Conservation (phyloP, 2,797 vertebrate genomes). For the Garrulus glandarius region DNA sequence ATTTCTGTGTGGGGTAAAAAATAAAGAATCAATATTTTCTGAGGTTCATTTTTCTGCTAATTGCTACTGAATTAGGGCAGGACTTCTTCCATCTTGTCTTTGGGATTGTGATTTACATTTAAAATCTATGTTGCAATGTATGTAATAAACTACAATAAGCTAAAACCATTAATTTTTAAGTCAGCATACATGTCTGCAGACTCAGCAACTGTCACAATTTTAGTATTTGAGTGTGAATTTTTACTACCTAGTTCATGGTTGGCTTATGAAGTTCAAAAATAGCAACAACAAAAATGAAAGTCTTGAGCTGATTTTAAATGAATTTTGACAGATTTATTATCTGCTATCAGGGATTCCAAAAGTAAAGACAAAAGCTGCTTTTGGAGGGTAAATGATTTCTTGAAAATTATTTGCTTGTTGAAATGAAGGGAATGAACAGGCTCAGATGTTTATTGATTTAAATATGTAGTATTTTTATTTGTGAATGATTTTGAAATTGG, state of each 20-base stretch:
- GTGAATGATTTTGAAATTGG: slow-evolving; percentile 39
- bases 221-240: background rate
- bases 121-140: background rate
- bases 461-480: background rate
- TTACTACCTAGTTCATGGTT: background rate
- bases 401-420: slow-evolving; percentile 9
- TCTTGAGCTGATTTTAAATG: background rate
- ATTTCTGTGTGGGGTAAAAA: background rate
- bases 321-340: background rate
- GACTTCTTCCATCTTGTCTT: background rate
- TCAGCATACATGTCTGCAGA: background rate
- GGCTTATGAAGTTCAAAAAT: background rate
- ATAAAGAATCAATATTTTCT: background rate
- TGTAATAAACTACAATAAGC: background rate
- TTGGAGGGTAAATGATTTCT: background rate
- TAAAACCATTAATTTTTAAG: background rate
- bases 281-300: background rate
- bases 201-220: background rate
- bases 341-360: background rate
- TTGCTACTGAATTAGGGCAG: background rate
- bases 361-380: background rate
- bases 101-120: background rate
- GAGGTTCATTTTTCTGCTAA: background rate
- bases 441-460: background rate
- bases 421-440: background rate